Conservation (phyloP, 2,113 vertebrate species). For the Tachysurus fulvidraco region DNA sequence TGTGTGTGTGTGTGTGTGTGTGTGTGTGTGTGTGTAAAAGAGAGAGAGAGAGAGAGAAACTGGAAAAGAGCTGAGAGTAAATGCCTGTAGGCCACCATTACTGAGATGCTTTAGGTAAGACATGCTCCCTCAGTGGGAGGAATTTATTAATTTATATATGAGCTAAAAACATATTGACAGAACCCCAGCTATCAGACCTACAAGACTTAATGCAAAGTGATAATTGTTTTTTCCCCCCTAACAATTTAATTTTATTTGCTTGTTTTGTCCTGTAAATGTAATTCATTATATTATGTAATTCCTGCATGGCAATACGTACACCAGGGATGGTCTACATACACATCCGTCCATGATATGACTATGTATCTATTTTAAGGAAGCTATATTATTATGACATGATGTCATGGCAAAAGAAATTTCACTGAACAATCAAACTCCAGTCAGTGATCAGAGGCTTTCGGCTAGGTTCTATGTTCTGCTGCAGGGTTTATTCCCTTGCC, state of each 20-base stretch:
- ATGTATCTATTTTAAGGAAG: not conserved
- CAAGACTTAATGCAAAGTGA: not conserved
- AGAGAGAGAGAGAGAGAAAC: slow-evolving; percentile 35
- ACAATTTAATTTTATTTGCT: not conserved
- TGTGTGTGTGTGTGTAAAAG: slow-evolving; percentile 30
- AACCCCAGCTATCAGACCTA: not conserved
- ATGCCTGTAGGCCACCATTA: slow-evolving; percentile 38
- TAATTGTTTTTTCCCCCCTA: not conserved
- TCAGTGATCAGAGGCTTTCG: slow-evolving; percentile 34
- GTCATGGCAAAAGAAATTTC: slow-evolving; percentile 34
- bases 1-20: slow-evolving; percentile 43
- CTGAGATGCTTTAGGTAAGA: slow-evolving; percentile 33
- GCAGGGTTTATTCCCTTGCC: slow-evolving; percentile 33
- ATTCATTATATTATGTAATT: not conserved
- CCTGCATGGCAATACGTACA: not conserved
- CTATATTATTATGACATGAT: not conserved
- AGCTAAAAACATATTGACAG: slow-evolving; percentile 31
- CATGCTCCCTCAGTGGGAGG: not conserved
- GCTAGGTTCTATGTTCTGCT: slow-evolving; percentile 38
- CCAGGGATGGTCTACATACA: not conserved
- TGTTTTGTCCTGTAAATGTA: not conserved
- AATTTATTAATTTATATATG: slow-evolving; percentile 24
- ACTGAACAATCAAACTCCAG: slow-evolving; percentile 32
- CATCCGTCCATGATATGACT: not conserved
- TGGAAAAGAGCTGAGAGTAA: slow-evolving; percentile 25